A percentile compares a stretch with the other conserved stretches of the same genome.
Conservation (phyloP, 2,797 vertebrate species). For the Lutra lutra region DNA sequence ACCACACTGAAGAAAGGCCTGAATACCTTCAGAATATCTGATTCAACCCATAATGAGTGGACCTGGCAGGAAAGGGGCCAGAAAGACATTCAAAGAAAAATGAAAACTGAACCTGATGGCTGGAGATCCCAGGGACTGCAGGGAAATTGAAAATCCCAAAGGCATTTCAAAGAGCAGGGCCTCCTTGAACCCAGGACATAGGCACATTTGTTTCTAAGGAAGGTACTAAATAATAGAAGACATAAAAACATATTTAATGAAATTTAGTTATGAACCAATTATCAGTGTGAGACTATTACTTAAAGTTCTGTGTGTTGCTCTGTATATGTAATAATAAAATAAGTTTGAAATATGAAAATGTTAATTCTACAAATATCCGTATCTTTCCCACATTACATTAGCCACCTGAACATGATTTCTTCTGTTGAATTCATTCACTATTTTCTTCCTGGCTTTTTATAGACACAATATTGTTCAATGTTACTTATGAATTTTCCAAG, state of each 20-base stretch:
- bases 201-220: not conserved
- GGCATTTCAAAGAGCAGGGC: not conserved
- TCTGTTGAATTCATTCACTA: not conserved
- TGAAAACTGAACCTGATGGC: not conserved
- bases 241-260: not conserved
- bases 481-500: not conserved
- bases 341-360: not conserved
- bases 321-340: not conserved
- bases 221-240: not conserved
- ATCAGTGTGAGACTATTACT: not conserved
- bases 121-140: not conserved
- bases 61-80: not conserved
- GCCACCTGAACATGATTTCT: not conserved
- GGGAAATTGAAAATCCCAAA: not conserved
- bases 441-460: not conserved
- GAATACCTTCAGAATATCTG: not conserved
- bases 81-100: not conserved
- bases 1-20: not conserved
- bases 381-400: not conserved
- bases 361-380: not conserved
- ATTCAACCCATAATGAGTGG: not conserved
- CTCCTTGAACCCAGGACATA: not conserved
- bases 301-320: not conserved
- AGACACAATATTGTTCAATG: not conserved
- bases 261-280: not conserved